Conservation (phyloP, 2,888 invertebrate species). For the Polydesmus complanatus region DNA sequence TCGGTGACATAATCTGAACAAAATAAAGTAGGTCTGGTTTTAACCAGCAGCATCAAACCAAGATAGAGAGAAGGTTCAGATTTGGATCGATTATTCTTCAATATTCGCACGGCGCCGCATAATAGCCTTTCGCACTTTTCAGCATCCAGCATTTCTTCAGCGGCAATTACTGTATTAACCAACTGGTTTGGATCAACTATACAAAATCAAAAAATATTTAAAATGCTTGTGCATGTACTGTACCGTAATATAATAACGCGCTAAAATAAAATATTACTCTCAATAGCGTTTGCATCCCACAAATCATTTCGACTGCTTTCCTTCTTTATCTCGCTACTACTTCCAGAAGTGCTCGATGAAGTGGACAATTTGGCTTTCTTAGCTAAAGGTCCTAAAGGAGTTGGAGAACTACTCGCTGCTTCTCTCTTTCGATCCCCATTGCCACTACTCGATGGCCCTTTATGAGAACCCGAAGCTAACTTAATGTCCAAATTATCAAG, state of each 20-base stretch:
- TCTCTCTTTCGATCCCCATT: conserved; percentile 43
- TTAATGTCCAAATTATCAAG: conserved; percentile 1
- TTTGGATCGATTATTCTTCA: conserved; percentile 63
- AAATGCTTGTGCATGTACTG: conserved; percentile 1
- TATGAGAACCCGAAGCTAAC: conserved; percentile 34
- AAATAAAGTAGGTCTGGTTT: conserved; percentile 53
- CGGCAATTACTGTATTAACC: conserved; percentile 56
- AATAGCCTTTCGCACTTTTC: conserved; percentile 57
- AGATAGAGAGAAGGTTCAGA: conserved; percentile 66
- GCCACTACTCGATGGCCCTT: conserved; percentile 43
- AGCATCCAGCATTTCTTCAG: conserved; percentile 61
- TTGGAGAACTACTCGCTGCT: conserved; percentile 30
- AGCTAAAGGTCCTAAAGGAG: conserved; percentile 26
- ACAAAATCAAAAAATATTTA: conserved; percentile 4
- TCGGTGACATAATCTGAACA: conserved; percentile 33
- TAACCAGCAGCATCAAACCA: conserved; percentile 63
- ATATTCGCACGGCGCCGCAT: conserved; percentile 72
- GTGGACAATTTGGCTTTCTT: conserved; percentile 32
- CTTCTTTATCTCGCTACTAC: conserved; percentile 15
- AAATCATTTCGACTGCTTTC: conserved; percentile 35
- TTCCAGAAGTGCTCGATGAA: conserved; percentile 18
- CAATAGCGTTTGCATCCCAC: conserved; percentile 59
- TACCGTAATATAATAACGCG: background rate
- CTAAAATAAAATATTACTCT: conserved; percentile 32
- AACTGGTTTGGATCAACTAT: conserved; percentile 60